Conservation (phyloP, 2,797 vertebrate species). For the Neostethus bicornis region DNA sequence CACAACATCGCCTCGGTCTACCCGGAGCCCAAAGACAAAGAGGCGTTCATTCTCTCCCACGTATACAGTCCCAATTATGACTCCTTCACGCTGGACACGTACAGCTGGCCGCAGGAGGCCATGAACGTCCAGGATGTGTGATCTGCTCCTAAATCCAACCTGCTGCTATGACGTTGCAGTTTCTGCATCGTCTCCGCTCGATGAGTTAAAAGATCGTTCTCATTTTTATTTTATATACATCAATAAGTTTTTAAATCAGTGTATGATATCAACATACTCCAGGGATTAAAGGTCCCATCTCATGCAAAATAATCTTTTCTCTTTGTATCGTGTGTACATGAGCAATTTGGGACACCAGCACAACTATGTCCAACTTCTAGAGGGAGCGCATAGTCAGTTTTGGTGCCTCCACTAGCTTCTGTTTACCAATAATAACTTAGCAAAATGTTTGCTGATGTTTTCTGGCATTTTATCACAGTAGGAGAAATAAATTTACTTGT, state of each 20-base stretch:
- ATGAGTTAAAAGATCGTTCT: constrained; percentile 15
- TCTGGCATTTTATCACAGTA: neutral
- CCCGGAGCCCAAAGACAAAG: constrained; percentile 96
- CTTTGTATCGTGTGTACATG: too few relatives aligned
- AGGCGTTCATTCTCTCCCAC: constrained; percentile 89
- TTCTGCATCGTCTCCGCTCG: constrained; percentile 21
- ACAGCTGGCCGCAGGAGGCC: constrained; percentile 90
- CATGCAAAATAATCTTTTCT: too few relatives aligned
- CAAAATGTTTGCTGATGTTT: too few relatives aligned
- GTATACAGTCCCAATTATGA: constrained; percentile 94
- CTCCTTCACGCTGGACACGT: constrained; percentile 89
- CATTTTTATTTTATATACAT: constrained; percentile 14
- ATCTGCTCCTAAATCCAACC: constrained; percentile 25
- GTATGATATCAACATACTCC: too few relatives aligned
- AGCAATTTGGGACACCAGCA: too few relatives aligned
- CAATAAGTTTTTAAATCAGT: neutral
- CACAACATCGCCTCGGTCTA: constrained; percentile 89
- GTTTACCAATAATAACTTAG: too few relatives aligned
- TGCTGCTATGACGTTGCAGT: constrained; percentile 11
- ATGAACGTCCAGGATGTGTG: constrained; percentile 90
- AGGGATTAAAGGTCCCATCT: too few relatives aligned
- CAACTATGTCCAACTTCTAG: too few relatives aligned
- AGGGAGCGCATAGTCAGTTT: too few relatives aligned
- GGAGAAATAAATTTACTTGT: too few relatives aligned
- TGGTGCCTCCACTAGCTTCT: too few relatives aligned